Conservation (phyloP, 2,888 invertebrate species). For the Caenorhabditis becei region DNA sequence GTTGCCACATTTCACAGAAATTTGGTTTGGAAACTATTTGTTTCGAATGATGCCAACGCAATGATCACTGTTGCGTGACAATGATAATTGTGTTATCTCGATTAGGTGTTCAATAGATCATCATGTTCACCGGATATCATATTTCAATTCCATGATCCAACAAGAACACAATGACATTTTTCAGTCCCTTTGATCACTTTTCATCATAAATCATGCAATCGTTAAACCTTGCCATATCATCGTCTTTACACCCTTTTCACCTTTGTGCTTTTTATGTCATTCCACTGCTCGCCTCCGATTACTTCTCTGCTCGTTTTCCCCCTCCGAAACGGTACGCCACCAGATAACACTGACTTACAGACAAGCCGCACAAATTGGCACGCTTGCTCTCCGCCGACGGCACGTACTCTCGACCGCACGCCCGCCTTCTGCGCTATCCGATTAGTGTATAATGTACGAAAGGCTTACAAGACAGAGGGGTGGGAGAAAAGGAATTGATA, state of each 20-base stretch:
- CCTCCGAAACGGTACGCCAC: conserved; percentile 6
- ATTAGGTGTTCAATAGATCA: no score
- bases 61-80: no score
- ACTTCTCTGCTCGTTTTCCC: conserved; percentile 14
- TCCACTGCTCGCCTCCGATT: conserved; percentile 26
- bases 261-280: conserved; percentile 56
- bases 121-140: background rate
- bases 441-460: conserved; percentile 57
- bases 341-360: conserved; percentile 46
- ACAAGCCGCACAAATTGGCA: conserved; percentile 39
- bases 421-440: conserved; percentile 59
- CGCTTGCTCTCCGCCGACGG: conserved; percentile 4
- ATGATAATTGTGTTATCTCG: no score
- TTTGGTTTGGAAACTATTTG: no score
- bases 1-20: no score
- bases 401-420: conserved; percentile 42
- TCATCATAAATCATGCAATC: conserved; percentile 51
- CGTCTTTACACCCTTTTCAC: conserved; percentile 43
- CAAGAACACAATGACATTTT: background rate
- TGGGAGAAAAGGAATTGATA: conserved; percentile 49
- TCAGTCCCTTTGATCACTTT: conserved; percentile 25
- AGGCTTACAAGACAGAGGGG: conserved; percentile 52
- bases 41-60: no score
- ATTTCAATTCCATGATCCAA: background rate
- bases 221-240: conserved; percentile 38